Percentiles rank a stretch among this genome's conserved stretches.
Evolutionary conservation across 23 tunicate genomes (phyloP).

Genomic region (Halocynthia roretzi): DNA sequence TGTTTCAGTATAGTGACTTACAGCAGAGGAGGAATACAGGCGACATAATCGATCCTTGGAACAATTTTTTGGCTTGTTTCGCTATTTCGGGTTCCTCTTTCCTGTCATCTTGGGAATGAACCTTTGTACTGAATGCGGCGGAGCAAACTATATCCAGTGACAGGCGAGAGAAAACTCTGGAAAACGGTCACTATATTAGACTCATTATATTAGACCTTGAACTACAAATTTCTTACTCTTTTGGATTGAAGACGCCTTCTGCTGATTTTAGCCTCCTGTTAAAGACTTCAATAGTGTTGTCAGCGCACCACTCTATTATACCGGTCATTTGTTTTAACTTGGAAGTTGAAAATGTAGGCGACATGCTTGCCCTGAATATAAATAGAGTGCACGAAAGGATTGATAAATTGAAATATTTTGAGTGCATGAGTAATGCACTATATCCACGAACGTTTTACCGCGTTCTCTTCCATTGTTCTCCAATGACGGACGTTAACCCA

Average conservation of each 20-base stretch:
- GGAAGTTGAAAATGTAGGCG: slow-evolving; percentile 63
- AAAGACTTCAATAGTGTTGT: slow-evolving; percentile 17
- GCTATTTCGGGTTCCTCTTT: slow-evolving; percentile 12
- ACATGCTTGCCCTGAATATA: slow-evolving; percentile 24
- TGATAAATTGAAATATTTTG: background rate
- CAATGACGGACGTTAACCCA: slow-evolving; percentile 32
- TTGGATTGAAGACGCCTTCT: slow-evolving; percentile 42
- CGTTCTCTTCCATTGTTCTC: slow-evolving; percentile 73
- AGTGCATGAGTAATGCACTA: too few relatives aligned
- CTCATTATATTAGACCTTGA: background rate
- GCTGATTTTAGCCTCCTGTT: slow-evolving; percentile 7
- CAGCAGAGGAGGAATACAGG: background rate
- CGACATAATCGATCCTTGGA: background rate
- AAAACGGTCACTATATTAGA: background rate
- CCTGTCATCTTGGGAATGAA: slow-evolving; percentile 38
- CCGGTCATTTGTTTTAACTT: slow-evolving; percentile 70
- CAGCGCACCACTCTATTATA: slow-evolving; percentile 51
- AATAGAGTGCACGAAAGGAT: background rate
- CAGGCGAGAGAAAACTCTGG: slow-evolving; percentile 38
- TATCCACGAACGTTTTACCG: slow-evolving; percentile 2
- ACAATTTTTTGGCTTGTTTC: slow-evolving; percentile 10
- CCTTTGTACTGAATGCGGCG: slow-evolving; percentile 75
- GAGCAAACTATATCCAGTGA: slow-evolving; percentile 72
- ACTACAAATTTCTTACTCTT: slow-evolving; percentile 39
- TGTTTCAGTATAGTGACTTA: background rate